Evolutionary conservation across 2,888 invertebrate species (phyloP).

Genomic region (Steinernema hermaphroditum): DNA sequence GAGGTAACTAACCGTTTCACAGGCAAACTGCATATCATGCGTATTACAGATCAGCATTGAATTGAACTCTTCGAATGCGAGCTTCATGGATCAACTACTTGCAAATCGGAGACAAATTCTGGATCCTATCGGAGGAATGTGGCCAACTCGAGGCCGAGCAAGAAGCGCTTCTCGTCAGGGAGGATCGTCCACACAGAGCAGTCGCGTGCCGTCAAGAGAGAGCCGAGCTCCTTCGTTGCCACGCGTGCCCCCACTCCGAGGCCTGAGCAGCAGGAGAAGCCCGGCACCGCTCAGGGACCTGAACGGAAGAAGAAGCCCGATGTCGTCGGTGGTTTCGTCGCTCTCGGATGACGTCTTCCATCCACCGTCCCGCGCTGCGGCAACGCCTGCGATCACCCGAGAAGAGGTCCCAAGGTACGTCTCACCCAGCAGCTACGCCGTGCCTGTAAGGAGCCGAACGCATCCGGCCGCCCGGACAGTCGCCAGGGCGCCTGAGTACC

Average conservation of each 20-base stretch:
- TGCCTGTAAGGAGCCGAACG: neutral
- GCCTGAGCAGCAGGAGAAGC: neutral
- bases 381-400: neutral
- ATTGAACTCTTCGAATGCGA: neutral
- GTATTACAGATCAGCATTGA: slow-evolving; percentile 1
- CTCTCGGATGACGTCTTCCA: slow-evolving; percentile 5
- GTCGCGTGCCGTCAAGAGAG: neutral
- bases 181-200: neutral
- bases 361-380: neutral
- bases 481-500: neutral
- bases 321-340: neutral
- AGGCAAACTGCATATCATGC: too few species aligned
- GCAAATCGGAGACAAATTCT: neutral
- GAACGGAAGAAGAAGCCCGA: neutral
- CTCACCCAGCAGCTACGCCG: neutral
- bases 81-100: neutral
- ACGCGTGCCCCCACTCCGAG: too few species aligned
- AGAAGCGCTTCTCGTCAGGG: neutral
- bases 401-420: neutral
- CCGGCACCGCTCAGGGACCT: neutral
- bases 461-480: neutral
- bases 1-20: neutral
- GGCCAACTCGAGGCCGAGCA: neutral
- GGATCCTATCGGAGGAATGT: neutral
- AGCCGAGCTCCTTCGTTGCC: neutral